Evolutionary conservation across 2,888 invertebrate species (phyloP).

Genomic region (Erebia ligea): DNA sequence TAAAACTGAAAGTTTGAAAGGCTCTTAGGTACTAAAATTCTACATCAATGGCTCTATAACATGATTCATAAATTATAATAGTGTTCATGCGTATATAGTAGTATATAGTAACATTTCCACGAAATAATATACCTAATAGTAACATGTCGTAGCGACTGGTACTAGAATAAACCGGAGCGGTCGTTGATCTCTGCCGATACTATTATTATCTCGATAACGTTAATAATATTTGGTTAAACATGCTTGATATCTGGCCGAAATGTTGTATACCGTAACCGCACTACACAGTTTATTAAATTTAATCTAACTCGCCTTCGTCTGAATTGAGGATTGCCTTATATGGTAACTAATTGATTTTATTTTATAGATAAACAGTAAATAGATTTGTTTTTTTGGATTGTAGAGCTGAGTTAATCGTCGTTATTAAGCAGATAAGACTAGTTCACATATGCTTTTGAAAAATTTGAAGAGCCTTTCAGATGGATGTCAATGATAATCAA

Average conservation of each 20-base stretch:
- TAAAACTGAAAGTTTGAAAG: neutral
- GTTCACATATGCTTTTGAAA: too few relatives aligned
- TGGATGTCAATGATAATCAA: neutral
- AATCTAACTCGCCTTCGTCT: neutral
- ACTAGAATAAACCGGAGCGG: conserved; percentile 74
- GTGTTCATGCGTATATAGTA: conserved; percentile 25
- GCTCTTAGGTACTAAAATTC: too few relatives aligned
- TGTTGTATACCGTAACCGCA: conserved; percentile 32
- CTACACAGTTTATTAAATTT: conserved; percentile 21
- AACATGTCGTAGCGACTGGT: conserved; percentile 49
- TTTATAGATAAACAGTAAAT: neutral
- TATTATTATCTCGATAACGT: conserved; percentile 72
- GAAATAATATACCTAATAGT: conserved; percentile 51
- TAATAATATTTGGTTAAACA: conserved; percentile 65
- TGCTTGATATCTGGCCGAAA: conserved; percentile 59
- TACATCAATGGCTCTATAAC: neutral
- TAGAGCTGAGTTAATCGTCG: too few relatives aligned
- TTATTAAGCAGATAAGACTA: too few relatives aligned
- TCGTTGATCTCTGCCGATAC: conserved; percentile 62
- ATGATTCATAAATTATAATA: neutral
- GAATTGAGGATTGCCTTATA: neutral
- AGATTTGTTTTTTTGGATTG: too few relatives aligned
- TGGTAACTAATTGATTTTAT: neutral
- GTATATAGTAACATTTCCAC: conserved; percentile 53
- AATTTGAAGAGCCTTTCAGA: neutral